Conservation (phyloP, 2,888 invertebrate genomes). For the Apamea sordens region DNA sequence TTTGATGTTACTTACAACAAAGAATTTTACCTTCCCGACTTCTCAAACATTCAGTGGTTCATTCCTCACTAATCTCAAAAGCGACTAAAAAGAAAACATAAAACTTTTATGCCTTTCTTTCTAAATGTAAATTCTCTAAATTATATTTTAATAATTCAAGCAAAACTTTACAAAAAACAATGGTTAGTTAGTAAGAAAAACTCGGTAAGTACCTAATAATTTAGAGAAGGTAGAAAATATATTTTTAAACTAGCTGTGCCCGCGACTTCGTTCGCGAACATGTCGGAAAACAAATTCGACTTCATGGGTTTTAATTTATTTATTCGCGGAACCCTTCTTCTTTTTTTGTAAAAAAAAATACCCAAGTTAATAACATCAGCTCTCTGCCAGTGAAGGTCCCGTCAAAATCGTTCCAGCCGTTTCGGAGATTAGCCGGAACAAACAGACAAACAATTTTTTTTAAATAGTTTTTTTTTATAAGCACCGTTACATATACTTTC, state of each 20-base stretch:
- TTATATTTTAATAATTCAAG: conserved; percentile 31
- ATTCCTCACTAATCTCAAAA: conserved; percentile 36
- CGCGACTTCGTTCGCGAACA: neutral
- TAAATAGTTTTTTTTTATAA: no score
- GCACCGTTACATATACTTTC: no score
- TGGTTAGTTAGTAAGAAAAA: conserved; percentile 36
- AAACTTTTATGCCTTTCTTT: conserved; percentile 36
- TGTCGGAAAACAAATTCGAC: neutral
- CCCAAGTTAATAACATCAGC: neutral
- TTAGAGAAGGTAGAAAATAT: conserved; percentile 31
- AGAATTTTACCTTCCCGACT: conserved; percentile 35
- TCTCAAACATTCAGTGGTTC: conserved; percentile 37
- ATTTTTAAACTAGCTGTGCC: neutral
- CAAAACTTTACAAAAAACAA: conserved; percentile 34
- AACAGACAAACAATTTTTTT: no score
- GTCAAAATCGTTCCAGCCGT: no score
- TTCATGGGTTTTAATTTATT: no score
- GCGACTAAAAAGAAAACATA: conserved; percentile 29
- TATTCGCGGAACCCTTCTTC: no score
- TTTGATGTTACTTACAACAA: conserved; percentile 12
- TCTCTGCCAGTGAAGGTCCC: neutral
- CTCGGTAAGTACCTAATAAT: conserved; percentile 20
- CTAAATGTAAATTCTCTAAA: conserved; percentile 46
- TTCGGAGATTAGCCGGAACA: no score
- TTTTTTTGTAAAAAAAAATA: no score